Evolutionary conservation across 2,888 invertebrate species (phyloP), one percentile per base, ranked within the genome.

Genomic region (Ditula angustiorana): DNA sequence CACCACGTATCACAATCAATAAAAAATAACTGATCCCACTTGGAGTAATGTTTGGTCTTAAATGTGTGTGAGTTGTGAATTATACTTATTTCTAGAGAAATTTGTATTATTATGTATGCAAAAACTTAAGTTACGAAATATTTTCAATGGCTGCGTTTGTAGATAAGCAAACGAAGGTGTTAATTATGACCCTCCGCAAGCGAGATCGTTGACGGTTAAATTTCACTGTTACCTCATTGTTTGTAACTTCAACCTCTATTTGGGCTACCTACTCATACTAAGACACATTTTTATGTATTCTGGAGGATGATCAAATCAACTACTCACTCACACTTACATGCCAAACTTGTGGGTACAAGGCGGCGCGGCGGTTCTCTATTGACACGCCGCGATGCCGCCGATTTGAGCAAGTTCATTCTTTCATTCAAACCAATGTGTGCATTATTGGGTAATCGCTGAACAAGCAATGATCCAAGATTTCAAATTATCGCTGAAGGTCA

Each of bases 161-260:
- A 64, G 63, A 58, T 64, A 64, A n/a, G n/a, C n/a, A n/a, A 57
- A 59, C 69, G 67, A 72, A 83, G 81, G 81, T 82, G 83, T 73
- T 75, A 82, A 82, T 78, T 81, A 73, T 78, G 72, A 61, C 62
- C 71, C 64, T 62, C 53, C 56, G 64, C 53, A 65, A 64, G 63
- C 63, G 62, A 68, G 61, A 61, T 69, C 71, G 64, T 46, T 53
- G 67, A 35, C 64, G 67, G 55, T 61, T 37, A 67, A 75, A 71
- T 77, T 78, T 80, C 77, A 72, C 78, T 74, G 61, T 79, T 78
- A 74, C 78, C 72, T 73, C 77, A 79, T 73, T 77, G 75, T 79
- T 76, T 74, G 71, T 65, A 53, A 69, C 69, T 68, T 69, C 67
- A 67, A 68, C 68, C 73, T 68, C 69, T 69, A 71, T 68, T 53